Percentiles rank a stretch among this genome's conserved stretches.
Conservation (phyloP, 1,140 invertebrate genomes). For the Drosophila tani region DNA sequence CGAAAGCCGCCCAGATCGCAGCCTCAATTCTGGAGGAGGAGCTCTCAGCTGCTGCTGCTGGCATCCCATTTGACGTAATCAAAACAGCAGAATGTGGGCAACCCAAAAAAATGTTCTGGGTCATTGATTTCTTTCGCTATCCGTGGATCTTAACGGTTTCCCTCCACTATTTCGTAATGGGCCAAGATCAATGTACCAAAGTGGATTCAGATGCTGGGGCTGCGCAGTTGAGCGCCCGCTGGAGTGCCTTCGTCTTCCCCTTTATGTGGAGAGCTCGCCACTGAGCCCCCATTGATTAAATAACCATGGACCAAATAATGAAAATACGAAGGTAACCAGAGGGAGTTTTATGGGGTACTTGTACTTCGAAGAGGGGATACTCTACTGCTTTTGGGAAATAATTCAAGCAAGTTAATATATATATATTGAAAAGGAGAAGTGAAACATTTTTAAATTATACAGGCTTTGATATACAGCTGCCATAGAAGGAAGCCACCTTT, state of each 20-base stretch:
- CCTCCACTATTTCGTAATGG: constrained; percentile 42
- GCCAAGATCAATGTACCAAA: constrained; percentile 73
- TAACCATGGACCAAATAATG: constrained; percentile 53
- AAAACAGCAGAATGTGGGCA: constrained; percentile 70
- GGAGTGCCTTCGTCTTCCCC: constrained; percentile 61
- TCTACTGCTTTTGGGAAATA: neutral
- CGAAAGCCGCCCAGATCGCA: constrained; percentile 64
- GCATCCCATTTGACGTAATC: constrained; percentile 76
- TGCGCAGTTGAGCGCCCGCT: constrained; percentile 59
- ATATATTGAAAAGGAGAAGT: too few relatives aligned
- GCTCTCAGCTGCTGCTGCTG: neutral
- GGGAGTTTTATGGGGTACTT: neutral
- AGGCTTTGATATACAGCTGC: too few relatives aligned
- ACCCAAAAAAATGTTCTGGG: constrained; percentile 71
- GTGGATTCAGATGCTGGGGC: constrained; percentile 3
- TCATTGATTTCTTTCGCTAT: constrained; percentile 75
- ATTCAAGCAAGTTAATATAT: too few relatives aligned
- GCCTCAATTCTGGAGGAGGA: constrained; percentile 31
- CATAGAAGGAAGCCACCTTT: too few relatives aligned
- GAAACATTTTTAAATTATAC: too few relatives aligned
- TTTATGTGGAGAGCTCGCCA: constrained; percentile 34
- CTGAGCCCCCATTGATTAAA: constrained; percentile 73
- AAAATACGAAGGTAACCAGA: constrained; percentile 25
- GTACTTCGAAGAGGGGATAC: constrained; percentile 21
- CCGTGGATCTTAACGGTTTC: constrained; percentile 75